A percentile compares a stretch with the other conserved stretches of the same genome.
Evolutionary conservation across 2,113 vertebrate species (phyloP).

Genomic region (Pluvialis apricaria): DNA sequence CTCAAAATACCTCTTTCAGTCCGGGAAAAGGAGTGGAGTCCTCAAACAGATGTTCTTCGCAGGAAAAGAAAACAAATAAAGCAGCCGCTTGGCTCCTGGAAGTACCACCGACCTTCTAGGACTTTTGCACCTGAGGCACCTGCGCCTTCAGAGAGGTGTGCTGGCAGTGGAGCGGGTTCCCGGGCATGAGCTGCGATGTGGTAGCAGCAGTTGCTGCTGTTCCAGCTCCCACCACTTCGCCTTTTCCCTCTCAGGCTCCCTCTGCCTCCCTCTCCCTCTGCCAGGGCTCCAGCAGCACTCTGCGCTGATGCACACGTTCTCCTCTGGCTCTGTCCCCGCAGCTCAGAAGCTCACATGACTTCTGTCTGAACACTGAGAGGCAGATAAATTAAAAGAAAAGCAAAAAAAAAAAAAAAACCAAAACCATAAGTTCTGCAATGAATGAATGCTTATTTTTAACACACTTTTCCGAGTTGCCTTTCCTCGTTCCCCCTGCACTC

Average conservation of each 20-base stretch:
- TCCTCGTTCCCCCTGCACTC: neutral
- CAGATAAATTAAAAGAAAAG: conserved; percentile 36
- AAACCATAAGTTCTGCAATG: neutral
- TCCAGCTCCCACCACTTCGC: conserved; percentile 45
- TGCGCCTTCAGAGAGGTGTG: neutral
- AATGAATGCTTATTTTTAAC: neutral
- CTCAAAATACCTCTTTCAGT: conserved; percentile 55
- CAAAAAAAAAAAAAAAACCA: neutral
- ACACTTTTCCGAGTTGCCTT: neutral
- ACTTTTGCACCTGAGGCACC: neutral
- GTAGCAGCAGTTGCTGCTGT: conserved; percentile 29
- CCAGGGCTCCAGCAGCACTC: conserved; percentile 53
- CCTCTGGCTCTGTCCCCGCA: conserved; percentile 25
- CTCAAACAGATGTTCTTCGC: neutral
- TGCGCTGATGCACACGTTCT: conserved; percentile 49
- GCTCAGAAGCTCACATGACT: conserved; percentile 70
- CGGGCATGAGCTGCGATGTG: neutral
- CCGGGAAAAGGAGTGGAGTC: neutral
- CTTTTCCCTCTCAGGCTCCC: conserved; percentile 22
- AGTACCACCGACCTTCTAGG: neutral
- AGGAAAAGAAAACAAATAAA: neutral
- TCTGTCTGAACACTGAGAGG: conserved; percentile 32
- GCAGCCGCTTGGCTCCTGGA: neutral
- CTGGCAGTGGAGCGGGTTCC: neutral
- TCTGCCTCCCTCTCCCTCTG: conserved; percentile 37